These are phyloP conservation scores for Suricata suricatta DNA, from an alignment of 2,113 vertebrate species.

Conservation along the genomic window DNA sequence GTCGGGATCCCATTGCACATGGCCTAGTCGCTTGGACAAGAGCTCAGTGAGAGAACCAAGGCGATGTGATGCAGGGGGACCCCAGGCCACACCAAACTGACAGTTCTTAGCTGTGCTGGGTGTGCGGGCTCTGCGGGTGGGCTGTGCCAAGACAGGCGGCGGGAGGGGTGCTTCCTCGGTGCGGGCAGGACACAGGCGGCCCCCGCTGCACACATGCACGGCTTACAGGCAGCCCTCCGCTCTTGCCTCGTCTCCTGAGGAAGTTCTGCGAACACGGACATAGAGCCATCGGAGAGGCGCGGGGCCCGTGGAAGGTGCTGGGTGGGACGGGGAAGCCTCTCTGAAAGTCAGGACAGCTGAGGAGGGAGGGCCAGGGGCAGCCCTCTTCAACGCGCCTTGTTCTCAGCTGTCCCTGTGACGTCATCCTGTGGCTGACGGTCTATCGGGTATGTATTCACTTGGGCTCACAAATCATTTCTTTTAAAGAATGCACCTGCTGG, in stretches of 20 bases:
- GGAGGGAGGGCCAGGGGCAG: background rate
- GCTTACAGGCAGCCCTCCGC: background rate
- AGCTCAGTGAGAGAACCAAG: background rate
- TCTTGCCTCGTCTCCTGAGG: background rate
- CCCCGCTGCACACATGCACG: background rate
- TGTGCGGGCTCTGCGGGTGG: accelerated
- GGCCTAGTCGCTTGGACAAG: background rate
- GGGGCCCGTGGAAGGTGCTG: background rate
- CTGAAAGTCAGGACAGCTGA: background rate
- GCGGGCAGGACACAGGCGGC: background rate
- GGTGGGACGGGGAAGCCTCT: background rate
- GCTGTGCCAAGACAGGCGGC: accelerated
- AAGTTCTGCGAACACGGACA: too few species aligned
- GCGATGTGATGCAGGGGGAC: accelerated
- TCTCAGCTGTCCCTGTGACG: accelerated
- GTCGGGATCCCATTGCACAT: accelerated
- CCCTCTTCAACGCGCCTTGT: background rate
- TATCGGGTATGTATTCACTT: background rate
- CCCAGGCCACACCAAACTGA: background rate
- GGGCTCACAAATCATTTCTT: background rate
- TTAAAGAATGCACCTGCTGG: background rate
- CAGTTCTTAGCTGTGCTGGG: accelerated
- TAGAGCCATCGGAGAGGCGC: background rate
- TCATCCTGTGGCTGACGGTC: background rate
- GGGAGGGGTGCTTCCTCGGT: background rate